phyloP scores from a whole-genome alignment of 2,797 vertebrate species.

The Euphonia xanthogaster region DNA sequence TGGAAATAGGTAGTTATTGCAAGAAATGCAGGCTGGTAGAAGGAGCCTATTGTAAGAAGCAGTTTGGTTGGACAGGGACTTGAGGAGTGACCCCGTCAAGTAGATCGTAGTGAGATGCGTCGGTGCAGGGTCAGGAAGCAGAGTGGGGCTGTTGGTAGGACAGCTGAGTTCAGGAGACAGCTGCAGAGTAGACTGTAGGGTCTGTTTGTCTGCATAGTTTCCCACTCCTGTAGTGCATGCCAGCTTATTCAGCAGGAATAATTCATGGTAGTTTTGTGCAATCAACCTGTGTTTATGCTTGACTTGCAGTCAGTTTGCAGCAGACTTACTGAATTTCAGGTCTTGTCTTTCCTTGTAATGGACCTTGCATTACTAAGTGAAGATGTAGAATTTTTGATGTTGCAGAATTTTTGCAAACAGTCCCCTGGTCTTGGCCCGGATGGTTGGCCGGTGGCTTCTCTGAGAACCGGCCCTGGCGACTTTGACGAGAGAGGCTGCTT shows the following conservation, averaged over 20 bases:
- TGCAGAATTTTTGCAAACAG: neutral
- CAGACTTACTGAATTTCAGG: neutral
- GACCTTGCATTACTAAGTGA: neutral
- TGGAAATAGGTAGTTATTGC: neutral
- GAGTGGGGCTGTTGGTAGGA: neutral
- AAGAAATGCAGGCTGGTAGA: neutral
- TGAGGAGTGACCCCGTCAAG: too few species aligned
- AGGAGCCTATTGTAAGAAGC: neutral
- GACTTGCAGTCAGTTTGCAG: neutral
- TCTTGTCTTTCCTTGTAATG: neutral
- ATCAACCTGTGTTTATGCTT: neutral
- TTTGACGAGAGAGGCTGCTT: too few species aligned
- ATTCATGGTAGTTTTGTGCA: neutral
- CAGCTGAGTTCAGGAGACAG: neutral
- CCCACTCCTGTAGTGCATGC: neutral
- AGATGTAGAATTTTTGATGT: neutral
- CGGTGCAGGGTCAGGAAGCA: neutral
- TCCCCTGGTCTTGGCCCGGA: too few species aligned
- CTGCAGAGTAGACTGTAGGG: neutral
- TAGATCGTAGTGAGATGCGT: neutral
- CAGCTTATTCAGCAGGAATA: neutral
- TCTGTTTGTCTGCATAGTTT: neutral
- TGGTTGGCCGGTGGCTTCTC: too few species aligned
- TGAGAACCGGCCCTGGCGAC: too few species aligned
- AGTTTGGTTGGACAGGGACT: neutral